These are phyloP conservation scores for Forbesichthys papilliferus DNA, from an alignment of 2,113 vertebrate genomes.

Conservation along the genomic window DNA sequence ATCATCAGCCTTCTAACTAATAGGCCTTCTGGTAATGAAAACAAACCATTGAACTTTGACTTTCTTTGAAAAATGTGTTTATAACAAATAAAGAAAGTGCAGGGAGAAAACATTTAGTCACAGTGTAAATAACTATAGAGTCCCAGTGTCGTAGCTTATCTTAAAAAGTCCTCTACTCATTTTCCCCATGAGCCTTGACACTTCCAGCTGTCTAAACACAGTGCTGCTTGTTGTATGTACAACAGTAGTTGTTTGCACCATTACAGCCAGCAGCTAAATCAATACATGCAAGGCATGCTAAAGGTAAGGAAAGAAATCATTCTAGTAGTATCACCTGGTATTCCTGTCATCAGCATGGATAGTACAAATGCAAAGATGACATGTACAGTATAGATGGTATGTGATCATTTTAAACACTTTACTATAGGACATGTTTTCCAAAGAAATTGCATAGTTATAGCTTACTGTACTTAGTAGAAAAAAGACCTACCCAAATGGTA, in stretches of 20 bases:
- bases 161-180: slow-evolving; percentile 35
- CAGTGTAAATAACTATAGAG: slow-evolving; percentile 35
- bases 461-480: not conserved
- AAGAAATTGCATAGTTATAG: not conserved
- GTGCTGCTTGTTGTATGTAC: slow-evolving; percentile 52
- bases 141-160: slow-evolving; percentile 43
- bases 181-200: slow-evolving; percentile 43
- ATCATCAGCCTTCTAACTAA: no score
- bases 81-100: not conserved
- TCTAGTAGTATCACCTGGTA: not conserved
- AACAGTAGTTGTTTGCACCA: slow-evolving; percentile 33
- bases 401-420: no score
- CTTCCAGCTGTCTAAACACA: slow-evolving; percentile 65
- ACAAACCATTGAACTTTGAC: no score
- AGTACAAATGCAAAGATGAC: not conserved
- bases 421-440: no score
- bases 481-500: not conserved
- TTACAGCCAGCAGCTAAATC: slow-evolving; percentile 18
- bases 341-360: not conserved
- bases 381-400: not conserved
- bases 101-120: slow-evolving; percentile 39
- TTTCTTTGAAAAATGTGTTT: not conserved
- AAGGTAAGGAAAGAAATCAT: not conserved
- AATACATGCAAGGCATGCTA: not conserved
- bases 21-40: no score